Evolutionary conservation across 2,113 vertebrate genomes (phyloP), one percentile per base, ranked within the genome.

Genomic region (Tychaedon coryphoeus): DNA sequence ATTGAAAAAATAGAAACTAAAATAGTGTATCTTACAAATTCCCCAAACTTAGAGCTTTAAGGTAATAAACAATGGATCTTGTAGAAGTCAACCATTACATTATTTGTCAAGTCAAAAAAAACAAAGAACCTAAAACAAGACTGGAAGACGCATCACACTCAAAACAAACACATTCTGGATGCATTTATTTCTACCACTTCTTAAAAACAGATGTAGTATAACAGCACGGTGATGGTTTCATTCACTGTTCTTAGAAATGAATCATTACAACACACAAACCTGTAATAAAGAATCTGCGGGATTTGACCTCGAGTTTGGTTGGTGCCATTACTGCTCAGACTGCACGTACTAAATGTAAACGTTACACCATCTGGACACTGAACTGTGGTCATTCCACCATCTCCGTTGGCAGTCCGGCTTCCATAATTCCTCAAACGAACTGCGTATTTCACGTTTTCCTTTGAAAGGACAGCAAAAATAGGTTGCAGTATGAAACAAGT

Each of bases 291-390:
- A 45, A 99, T 98, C 97, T 99, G 99, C 20, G 99, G 99, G 92
- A 99, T 99, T 56, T 99, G 99, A 40, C 99, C 99, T 93, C 99
- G 97, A 7, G 99, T 99, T 97, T 99, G 99, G 92, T 99, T 99
- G 89, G 99, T 99, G 78, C 99, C 99, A n/a, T 99, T 99, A 95
- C 99, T 99, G 96, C 99, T 99, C 96, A 99, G 96, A 95, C 99
- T 99, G 79, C 99, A 99, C 0, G 99, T 99, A 89, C 99, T 99
- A 90, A 99, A 99, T 3, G 99, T 99, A 91, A 99, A 99, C 0
- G 99, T 98, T 25, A 99, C 98, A 8, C 99, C 99, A 65, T 99
- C 99, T 2, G 99, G 98, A 95, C 99, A 99, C 95, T 99, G 99
- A 54, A 99, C 99, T 13, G 99, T 99, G 69, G 99, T 99, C 98